Conservation (phyloP, 2,797 vertebrate genomes). For the Microctenopoma steveboyesi region DNA sequence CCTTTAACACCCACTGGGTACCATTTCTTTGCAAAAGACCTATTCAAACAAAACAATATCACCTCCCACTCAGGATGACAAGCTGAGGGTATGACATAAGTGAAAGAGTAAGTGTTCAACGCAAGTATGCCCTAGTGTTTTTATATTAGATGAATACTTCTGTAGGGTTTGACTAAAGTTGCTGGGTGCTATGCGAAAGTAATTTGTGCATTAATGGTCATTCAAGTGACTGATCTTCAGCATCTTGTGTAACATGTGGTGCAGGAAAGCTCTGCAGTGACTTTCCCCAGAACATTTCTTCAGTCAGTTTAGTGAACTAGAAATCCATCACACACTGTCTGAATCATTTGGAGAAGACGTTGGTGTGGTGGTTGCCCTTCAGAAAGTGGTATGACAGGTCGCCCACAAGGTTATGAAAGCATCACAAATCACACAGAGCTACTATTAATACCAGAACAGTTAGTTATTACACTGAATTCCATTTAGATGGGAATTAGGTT, state of each 20-base stretch:
- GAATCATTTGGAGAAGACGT: constrained; percentile 52
- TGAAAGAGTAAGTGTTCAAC: constrained; percentile 8
- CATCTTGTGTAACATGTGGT: neutral
- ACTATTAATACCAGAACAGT: constrained; percentile 21
- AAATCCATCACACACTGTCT: constrained; percentile 2
- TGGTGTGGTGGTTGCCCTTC: constrained; percentile 18
- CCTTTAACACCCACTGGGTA: neutral
- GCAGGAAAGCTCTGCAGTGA: neutral
- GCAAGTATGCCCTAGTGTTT: neutral
- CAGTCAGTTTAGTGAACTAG: constrained; percentile 7
- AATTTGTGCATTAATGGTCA: neutral
- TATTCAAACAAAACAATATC: constrained; percentile 14
- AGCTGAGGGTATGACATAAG: constrained; percentile 2
- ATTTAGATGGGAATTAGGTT: constrained; percentile 7
- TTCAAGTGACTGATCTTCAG: neutral
- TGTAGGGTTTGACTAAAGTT: neutral
- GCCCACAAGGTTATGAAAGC: constrained; percentile 40
- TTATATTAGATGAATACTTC: neutral
- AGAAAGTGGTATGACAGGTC: constrained; percentile 19
- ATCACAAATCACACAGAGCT: constrained; percentile 18
- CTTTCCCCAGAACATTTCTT: constrained; percentile 9
- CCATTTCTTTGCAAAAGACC: constrained; percentile 29
- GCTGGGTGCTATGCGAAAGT: neutral
- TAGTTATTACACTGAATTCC: constrained; percentile 38
- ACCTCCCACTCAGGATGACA: constrained; percentile 36